Base-by-base conservation (phyloP, 2,113 vertebrate species). In the Pseudolaguvia tuberculata region DNA sequence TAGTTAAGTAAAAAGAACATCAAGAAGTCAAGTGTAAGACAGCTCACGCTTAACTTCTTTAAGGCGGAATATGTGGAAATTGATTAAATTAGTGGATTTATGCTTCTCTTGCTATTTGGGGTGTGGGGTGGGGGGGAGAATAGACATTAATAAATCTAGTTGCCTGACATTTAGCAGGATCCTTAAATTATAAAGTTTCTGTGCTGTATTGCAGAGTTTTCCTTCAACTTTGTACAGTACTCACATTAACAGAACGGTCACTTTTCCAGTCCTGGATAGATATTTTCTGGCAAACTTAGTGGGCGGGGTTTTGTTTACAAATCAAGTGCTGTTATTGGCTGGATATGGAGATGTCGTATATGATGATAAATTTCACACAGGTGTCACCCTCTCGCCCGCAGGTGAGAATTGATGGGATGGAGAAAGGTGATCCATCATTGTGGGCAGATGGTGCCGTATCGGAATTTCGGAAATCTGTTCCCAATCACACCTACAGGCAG, bases 401-500 rank as follows among this genome's bases (percentile, higher is more conserved):
- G 84, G 93, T 88, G 89, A 96, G 93, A 93, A 98, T 94, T 94
- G 96, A 98, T 98, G 94, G 92, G 85, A 90, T 94, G 82, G 88
- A 86, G 91, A 85, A 89, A 87, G 87, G 93, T 88, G 90, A 98
- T 99, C 93, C 94, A 99, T 98, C 96, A 97, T 89, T 81, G 50
- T 79, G 88, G 93, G 94, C 95, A 96, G 94, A 93, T 92, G 93
- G 93, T 89, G 93, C 88, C 91, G 91, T 94, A 97, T 95, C 86
- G 93, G 94, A 97, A 97, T 98, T 96, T 95, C 91, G 94, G 95
- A 93, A 94, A 95, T 92, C 94, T 97, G 94, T 91, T 98, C 94
- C 94, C 92, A 92, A 94, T 96, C 97, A 95, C 93, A 93, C 94
- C 93, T 91, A 92, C 90, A 89, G 92, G 90, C 93, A 92, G 95